A percentile compares a stretch with the other conserved stretches of the same genome.
Evolutionary conservation across 2,113 vertebrate genomes (phyloP).

Genomic region (Sander lucioperca): DNA sequence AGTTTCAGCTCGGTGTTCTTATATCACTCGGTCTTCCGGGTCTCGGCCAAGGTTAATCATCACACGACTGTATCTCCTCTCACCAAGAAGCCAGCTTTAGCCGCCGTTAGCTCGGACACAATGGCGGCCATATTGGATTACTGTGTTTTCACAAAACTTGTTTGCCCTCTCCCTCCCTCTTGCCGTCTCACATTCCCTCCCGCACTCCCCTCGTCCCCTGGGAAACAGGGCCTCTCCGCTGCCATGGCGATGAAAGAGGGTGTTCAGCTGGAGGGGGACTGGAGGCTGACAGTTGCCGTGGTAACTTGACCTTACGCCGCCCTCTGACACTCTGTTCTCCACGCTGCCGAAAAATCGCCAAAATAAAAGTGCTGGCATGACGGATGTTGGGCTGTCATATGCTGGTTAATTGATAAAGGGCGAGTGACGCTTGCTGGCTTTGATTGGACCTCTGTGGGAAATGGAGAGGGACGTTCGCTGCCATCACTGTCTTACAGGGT

Average conservation of each 20-base stretch:
- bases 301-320: conserved; percentile 79
- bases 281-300: conserved; percentile 77
- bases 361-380: conserved; percentile 69
- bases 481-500: conserved; percentile 11
- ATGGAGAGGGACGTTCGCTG: conserved; percentile 32
- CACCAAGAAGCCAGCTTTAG: conserved; percentile 24
- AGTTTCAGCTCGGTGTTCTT: conserved; percentile 15
- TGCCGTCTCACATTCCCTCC: conserved; percentile 78
- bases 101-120: conserved; percentile 61
- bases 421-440: conserved; percentile 44
- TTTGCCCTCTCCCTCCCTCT: conserved; percentile 76
- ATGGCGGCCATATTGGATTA: conserved; percentile 81
- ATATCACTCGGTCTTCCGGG: conserved; percentile 29
- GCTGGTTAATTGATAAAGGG: conserved; percentile 67
- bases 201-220: conserved; percentile 68
- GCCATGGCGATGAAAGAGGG: conserved; percentile 83
- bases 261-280: conserved; percentile 70
- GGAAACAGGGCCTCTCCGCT: conserved; percentile 78
- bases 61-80: conserved; percentile 47
- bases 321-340: conserved; percentile 59
- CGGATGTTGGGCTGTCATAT: conserved; percentile 70
- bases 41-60: conserved; percentile 69
- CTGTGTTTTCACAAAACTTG: conserved; percentile 80
- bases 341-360: conserved; percentile 25
- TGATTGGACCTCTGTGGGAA: conserved; percentile 52